Base-by-base conservation (phyloP, 1,140 invertebrate genomes). In the Aphidius ervi region DNA sequence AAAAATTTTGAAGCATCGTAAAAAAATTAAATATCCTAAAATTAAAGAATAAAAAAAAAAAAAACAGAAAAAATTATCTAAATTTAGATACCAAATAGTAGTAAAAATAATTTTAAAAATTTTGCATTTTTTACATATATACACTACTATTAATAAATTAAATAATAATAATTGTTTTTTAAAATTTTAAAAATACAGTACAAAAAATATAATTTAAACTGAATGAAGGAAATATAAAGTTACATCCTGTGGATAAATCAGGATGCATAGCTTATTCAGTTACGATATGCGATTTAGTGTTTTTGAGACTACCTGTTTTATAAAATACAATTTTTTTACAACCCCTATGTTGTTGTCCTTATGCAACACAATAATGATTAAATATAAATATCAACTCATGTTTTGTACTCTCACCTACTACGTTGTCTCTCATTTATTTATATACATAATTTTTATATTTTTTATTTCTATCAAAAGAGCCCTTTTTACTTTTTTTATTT, bases 191-290 rank as follows among this genome's bases (percentile, higher is more conserved):
- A 16, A 16, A 16, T 16, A 16, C 16, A 16, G 16, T 16, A 16
- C 16, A 16, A 16, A 16, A 16, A 74, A 75, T 70, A 72, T 75
- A 73, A 76, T 76, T 75, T 74, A 72, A 76, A 74, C 68, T 70
- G 64, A 74, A 72, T 72, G 70, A 72, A 76, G 70, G 69, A 76
- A 76, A 76, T 76, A 75, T 74, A 71, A 71, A 74, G 68, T 74
- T 69, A 67, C 68, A 69, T 75, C 71, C 70, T 69, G 67, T 31
- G 2, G 23, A 16, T 74, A 66, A 70, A 75, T 73, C 71, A 68
- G 67, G 63, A 74, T 70, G 70, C 71, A 75, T 76, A 67, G 69
- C 67, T 55, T 65, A 55, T 62, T 56, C 57, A 63, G 67, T 69
- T 65, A 67, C 66, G 65, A 72, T 69, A 66, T 69, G 70, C 70